Percentiles rank a stretch among this genome's conserved stretches.
phyloP scores from a whole-genome alignment of 2,113 vertebrate species.

The Sorex araneus region DNA sequence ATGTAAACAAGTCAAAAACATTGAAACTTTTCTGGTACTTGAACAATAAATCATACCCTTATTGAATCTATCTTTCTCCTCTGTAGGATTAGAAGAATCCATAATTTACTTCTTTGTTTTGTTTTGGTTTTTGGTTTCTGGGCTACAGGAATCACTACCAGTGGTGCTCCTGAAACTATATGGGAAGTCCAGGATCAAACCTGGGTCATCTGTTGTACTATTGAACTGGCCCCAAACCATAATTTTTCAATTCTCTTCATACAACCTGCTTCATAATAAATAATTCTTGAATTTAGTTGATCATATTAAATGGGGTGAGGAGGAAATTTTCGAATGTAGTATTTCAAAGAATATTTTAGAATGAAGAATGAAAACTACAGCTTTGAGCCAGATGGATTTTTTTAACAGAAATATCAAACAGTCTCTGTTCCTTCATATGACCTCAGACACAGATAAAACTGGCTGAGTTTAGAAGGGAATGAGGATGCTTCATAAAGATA shows the following conservation, averaged over 20 bases:
- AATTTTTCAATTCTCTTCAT: not conserved
- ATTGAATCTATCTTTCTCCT: not conserved
- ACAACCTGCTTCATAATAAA: not conserved
- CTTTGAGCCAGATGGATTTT: not conserved
- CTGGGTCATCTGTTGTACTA: no score
- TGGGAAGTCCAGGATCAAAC: no score
- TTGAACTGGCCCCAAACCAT: no score
- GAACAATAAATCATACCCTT: not conserved
- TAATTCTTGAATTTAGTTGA: not conserved
- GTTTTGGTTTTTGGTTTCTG: no score
- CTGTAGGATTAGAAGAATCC: not conserved
- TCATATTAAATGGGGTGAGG: not conserved
- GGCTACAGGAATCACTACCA: not conserved
- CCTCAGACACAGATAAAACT: no score
- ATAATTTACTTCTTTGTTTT: not conserved
- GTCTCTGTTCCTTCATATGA: not conserved
- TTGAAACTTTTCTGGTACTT: not conserved
- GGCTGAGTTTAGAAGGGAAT: not conserved
- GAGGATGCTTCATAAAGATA: not conserved
- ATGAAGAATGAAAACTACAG: not conserved
- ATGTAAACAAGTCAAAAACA: accelerated
- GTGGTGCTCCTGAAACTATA: no score
- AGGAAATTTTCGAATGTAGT: no score
- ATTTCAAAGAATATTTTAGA: not conserved
- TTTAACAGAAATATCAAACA: no score